These are phyloP conservation scores for Drosophila subpulchrella DNA, from an alignment of 1,140 invertebrate species.

Conservation along the genomic window DNA sequence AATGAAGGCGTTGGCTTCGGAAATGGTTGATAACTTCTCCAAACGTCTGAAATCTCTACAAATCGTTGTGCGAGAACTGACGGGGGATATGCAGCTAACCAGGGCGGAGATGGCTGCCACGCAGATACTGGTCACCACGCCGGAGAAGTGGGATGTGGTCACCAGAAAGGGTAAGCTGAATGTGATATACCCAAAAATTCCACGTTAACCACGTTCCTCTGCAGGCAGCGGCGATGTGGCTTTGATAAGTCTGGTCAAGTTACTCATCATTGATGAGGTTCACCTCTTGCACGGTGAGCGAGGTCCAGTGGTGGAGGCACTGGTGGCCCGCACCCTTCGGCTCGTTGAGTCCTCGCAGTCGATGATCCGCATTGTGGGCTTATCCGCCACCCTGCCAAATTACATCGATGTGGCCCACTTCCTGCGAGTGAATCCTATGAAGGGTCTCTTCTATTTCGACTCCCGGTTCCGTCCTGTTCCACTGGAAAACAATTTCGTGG, in stretches of 20 bases:
- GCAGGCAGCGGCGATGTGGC: constrained; percentile 92
- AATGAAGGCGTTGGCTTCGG: constrained; percentile 99
- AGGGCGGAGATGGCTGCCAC: constrained; percentile 97
- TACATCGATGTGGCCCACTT: constrained; percentile 98
- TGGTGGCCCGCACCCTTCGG: constrained; percentile 97
- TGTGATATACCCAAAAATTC: neutral
- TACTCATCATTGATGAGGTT: constrained; percentile 99
- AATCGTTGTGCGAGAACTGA: constrained; percentile 94
- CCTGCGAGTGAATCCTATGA: constrained; percentile 95
- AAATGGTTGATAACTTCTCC: constrained; percentile 98
- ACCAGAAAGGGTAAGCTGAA: constrained; percentile 92
- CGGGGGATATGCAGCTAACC: constrained; percentile 99
- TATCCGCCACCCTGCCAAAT: constrained; percentile 99
- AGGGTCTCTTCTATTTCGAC: constrained; percentile 99
- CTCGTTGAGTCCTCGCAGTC: constrained; percentile 97
- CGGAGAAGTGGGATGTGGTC: constrained; percentile 99
- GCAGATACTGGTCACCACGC: constrained; percentile 99
- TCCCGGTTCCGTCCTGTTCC: constrained; percentile 98
- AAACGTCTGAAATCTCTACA: constrained; percentile 89
- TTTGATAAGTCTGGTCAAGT: constrained; percentile 94
- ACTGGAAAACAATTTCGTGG: constrained; percentile 95
- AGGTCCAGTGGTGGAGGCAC: constrained; percentile 98
- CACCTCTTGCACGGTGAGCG: constrained; percentile 98
- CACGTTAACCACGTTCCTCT: neutral
- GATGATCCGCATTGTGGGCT: constrained; percentile 98